Conservation (phyloP, 2,113 vertebrate genomes). For the Tetrax tetrax region DNA sequence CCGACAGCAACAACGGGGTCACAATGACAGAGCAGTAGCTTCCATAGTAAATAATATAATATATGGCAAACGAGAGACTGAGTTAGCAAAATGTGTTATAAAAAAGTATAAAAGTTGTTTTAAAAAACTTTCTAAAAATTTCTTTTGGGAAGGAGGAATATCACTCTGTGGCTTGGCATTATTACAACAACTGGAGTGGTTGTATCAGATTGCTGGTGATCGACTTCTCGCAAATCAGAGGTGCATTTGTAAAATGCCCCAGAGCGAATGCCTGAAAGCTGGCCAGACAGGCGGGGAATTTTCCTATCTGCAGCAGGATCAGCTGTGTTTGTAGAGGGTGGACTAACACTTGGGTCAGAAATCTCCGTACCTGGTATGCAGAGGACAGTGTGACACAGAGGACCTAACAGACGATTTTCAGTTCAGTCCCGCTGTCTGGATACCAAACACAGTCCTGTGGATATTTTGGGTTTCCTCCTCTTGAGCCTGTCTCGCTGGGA, state of each 20-base stretch:
- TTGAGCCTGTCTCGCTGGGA: not conserved
- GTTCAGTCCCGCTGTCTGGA: not conserved
- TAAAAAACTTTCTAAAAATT: constrained; percentile 63
- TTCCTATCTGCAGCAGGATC: not conserved
- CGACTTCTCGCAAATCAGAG: not conserved
- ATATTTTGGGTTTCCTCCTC: not conserved
- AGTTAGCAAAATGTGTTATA: constrained; percentile 72
- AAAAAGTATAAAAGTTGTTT: constrained; percentile 73
- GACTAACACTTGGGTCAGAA: not conserved
- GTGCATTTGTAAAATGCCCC: not conserved
- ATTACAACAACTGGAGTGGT: not conserved
- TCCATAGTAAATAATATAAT: not conserved
- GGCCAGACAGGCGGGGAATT: constrained; percentile 33
- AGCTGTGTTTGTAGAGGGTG: constrained; percentile 6
- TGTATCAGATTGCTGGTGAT: constrained; percentile 10
- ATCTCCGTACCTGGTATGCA: not conserved
- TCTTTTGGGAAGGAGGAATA: not conserved
- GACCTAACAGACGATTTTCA: not conserved
- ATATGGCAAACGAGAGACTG: constrained; percentile 33
- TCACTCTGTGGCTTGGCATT: not conserved
- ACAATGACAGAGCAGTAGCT: not conserved
- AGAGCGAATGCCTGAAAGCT: not conserved
- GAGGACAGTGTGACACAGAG: not conserved
- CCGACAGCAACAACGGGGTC: not conserved
- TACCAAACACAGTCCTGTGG: not conserved